Evolutionary conservation across 1,140 invertebrate species (phyloP).

Genomic region (Caenorhabditis latens): DNA sequence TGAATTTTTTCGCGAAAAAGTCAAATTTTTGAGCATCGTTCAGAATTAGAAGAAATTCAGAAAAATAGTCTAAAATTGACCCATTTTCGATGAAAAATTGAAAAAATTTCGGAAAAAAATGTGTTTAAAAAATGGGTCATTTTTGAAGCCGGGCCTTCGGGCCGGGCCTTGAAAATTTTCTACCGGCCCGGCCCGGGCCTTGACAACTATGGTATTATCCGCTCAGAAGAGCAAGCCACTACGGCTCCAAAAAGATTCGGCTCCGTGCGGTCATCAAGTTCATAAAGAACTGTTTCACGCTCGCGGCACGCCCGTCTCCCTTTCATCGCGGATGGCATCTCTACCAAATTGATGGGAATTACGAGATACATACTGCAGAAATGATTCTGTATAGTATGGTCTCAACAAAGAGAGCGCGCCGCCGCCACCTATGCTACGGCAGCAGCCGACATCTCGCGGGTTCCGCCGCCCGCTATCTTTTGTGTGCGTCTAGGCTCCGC

Average conservation of each 20-base stretch:
- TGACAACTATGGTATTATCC: too few relatives aligned
- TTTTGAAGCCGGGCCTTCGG: too few relatives aligned
- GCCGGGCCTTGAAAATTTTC: too few relatives aligned
- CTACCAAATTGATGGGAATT: slow-evolving; percentile 51
- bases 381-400: slow-evolving; percentile 61
- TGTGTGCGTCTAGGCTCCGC: neutral
- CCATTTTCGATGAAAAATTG: too few relatives aligned
- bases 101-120: too few relatives aligned
- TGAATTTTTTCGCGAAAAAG: too few relatives aligned
- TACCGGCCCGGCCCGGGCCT: too few relatives aligned
- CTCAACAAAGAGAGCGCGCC: neutral
- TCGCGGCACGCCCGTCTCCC: slow-evolving; percentile 42
- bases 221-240: neutral
- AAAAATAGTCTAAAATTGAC: too few relatives aligned
- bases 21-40: too few relatives aligned
- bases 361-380: slow-evolving; percentile 57
- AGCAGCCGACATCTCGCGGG: slow-evolving; percentile 9
- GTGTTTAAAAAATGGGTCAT: too few relatives aligned
- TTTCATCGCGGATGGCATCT: slow-evolving; percentile 49
- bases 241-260: slow-evolving; percentile 6
- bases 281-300: slow-evolving; percentile 52
- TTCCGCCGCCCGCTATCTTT: neutral
- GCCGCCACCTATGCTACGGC: neutral
- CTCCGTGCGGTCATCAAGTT: slow-evolving; percentile 49
- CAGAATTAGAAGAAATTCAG: too few relatives aligned